Evolutionary conservation across 1,140 invertebrate genomes (phyloP), one percentile per base, ranked within the genome.

Genomic region (Drosophila orena): DNA sequence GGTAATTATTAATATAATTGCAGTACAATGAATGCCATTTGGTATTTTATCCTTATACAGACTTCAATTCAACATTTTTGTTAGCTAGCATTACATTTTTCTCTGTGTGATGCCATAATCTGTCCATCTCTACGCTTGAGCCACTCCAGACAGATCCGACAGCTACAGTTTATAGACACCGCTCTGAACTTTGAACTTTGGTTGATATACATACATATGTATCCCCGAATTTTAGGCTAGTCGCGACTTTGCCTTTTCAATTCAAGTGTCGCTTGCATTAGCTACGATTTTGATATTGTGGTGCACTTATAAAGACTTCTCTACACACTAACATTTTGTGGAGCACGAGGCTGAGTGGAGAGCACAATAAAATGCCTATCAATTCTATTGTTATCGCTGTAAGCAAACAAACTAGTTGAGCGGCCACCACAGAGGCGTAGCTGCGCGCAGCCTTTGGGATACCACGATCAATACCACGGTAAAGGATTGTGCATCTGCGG

Each of bases 351-450:
- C 46, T 12, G 15, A 12, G 35, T 22, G 12, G n/a, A 15, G 34
- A 59, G 37, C 34, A 73, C 60, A 72, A 47, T 60, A 73, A 60
- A 72, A 54, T 53, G 47, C 17, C 40, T n/a, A 57, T 24, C 44
- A 17, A 43, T 47, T 53, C 60, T 43, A 38, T 76, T 57, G 68
- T 70, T 76, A 76, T 76, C 72, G 61, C 61, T 58, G 71, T 76
- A 76, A 76, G 66, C 72, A 76, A 76, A 76, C 22, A 44, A 58
- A 60, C 54, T 53, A 54, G 43, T 27, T 40, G 35, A 22, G 58
- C 38, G 35, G 22, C 40, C 22, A 24, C 22, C 22, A 10, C 71
- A 68, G 27, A 40, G 53, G 30, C 71, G 38, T 15, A 56, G 38
- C 20, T 40, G 5, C 46, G 30, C 71, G 38, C 15, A 56, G 34